These are phyloP conservation scores for Tachyglossus aculeatus DNA, from an alignment of 2,797 vertebrate species.

Conservation along the genomic window DNA sequence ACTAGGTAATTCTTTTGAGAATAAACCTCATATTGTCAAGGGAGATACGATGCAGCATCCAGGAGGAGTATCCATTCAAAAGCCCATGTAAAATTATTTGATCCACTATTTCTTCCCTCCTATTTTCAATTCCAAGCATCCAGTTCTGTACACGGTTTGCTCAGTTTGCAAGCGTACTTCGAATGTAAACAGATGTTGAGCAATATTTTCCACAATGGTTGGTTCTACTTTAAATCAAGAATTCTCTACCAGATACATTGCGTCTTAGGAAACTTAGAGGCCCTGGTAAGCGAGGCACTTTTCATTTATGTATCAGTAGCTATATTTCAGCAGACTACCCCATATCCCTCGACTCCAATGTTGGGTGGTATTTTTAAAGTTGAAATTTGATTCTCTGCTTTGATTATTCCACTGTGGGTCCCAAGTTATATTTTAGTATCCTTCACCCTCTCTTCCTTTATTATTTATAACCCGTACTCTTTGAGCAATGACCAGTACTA, in stretches of 20 bases:
- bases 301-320: conserved; percentile 14
- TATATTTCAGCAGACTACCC: conserved; percentile 24
- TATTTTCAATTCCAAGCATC: neutral
- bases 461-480: conserved; percentile 98
- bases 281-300: neutral
- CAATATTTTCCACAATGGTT: neutral
- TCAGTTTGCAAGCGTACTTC: conserved; percentile 20
- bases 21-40: too few relatives aligned
- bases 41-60: neutral
- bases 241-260: neutral
- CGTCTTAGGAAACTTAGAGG: conserved; percentile 36
- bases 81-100: neutral
- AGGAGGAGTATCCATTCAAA: too few relatives aligned
- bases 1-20: too few relatives aligned
- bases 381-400: conserved; percentile 94
- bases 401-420: conserved; percentile 89
- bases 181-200: neutral
- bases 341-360: conserved; percentile 46
- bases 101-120: neutral
- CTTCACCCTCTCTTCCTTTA: conserved; percentile 95
- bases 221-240: neutral
- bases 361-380: conserved; percentile 84
- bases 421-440: conserved; percentile 87
- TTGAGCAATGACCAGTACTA: conserved; percentile 99
- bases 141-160: neutral